Base-by-base conservation (phyloP, 2,797 vertebrate species). In the Caiman crocodilus region DNA sequence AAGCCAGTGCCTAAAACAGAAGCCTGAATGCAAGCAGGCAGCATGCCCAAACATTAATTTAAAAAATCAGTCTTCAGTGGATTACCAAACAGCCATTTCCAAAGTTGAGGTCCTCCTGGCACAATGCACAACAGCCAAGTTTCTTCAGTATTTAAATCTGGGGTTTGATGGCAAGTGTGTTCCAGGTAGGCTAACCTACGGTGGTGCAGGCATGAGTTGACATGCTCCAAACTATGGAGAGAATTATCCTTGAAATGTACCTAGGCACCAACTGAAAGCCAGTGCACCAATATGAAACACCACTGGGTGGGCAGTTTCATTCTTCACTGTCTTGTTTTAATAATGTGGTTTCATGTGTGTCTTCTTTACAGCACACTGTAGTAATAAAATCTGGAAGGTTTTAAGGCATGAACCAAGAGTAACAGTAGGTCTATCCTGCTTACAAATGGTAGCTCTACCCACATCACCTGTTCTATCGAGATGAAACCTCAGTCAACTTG, bases 1-100 rank as follows among this genome's bases (percentile, higher is more conserved):
- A 60, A 60, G 76, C 73, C n/a, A 14, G 65, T 7, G 11, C 0
- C 3, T 3, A 21, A 16, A n/a, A 73, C 2, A n/a, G 5, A 15
- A 85, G 35, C 25, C 25, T 35, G 56, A 58, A 5, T 35, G n/a
- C 5, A 8, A 1, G 64, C 65, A 12, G 50, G 56, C 75, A 88
- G 63, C 83, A 57, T 57, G 5, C 32, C 35, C 35, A 4, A 5
- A 15, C 56, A 60, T 21, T 65, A 35, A 50, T 50, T 50, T 50
- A 17, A 26, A 14, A 64, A 16, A 26, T 64, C 28, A n/a, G 5
- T 61, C 60, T 61, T 14, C 14, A 6, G 26, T 61, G 26, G 63
- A n/a, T 25, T n/a, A 14, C 26, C 28, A 28, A 64, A 28, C 25
- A 64, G 4, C 14, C 26, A n/a, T 26, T 28, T 28, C 14, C 6